Evolutionary conservation across 2,888 invertebrate species (phyloP), one percentile per base, ranked within the genome.

Genomic region (Drosophila recens): DNA sequence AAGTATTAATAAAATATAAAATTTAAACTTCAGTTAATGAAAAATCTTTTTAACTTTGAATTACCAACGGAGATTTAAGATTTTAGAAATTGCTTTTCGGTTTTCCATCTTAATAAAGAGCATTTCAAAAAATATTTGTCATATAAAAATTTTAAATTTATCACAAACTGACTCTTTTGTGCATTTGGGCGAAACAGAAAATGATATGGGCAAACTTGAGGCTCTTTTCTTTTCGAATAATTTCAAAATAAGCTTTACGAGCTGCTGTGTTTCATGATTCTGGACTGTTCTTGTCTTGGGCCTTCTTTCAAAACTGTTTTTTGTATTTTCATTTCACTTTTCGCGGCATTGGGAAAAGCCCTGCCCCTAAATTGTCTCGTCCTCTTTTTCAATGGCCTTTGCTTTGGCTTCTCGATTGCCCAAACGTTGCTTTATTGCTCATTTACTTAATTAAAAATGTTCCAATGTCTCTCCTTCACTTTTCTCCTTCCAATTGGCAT

Each of bases 371-470:
- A 49, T 59, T 15, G 30, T 33, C 23, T 33, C 8, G 34, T 40
- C 15, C 3, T 1, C 49, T 33, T 40, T n/a, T 40, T 71, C 66
- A 58, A 66, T 51, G 53, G 57, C n/a, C 53, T 57, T 53, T 62
- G 56, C 45, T 66, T 54, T 62, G 77, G 72, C 72, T 75, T 76
- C 57, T 20, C 65, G 53, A 53, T 62, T 62, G 40, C 36, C 49
- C 20, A 45, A 75, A 71, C 46, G 58, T 48, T 58, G 43, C 64
- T 40, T 69, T 56, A 75, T 75, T 66, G 62, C 57, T 45, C 58
- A 62, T 66, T 66, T 71, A 62, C 48, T 62, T 76, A 71, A 76
- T 76, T 74, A 61, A 56, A 74, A 63, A 27, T 38, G 30, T 48
- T 27, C 30, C 40, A 46, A 53, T 63, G 40, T 43, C 27, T 9